Evolutionary conservation across 2,797 vertebrate species (phyloP), one percentile per base, ranked within the genome.

Genomic region (Pseudochaenichthys georgianus): DNA sequence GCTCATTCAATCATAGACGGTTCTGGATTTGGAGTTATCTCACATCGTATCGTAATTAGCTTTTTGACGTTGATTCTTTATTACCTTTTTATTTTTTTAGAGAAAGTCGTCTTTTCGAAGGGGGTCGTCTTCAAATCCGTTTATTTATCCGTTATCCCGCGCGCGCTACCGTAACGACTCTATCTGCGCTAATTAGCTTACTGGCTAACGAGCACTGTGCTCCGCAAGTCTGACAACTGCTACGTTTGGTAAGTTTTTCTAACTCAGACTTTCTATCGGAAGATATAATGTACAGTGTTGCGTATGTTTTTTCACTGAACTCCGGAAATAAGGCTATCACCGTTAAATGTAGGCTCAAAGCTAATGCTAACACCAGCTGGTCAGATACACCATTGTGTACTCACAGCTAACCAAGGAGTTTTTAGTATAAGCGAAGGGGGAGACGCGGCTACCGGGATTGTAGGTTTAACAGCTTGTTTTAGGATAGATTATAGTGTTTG

Each of bases 231-330:
- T 15, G 51, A 80, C 52, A 62, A 71, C 60, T 48, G 51, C 54
- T 70, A 70, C 85, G 80, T 79, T 87, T 92, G 93, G 94, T 94
- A 52, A 94, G 93, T 92, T 53, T 38, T 57, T 11, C 42, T 2
- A 2, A 23, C 28, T 52, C 4, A 3, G 0, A 2, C 13, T 9
- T 59, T 48, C 3, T 42, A 0, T 23, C 3, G 3, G 5, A 38
- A 10, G 6, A 38, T 38, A 38, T 38, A 0, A 38, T 38, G 34
- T 38, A n/a, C 3, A 17, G 0, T 7, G 1, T 3, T 13, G 0
- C 0, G 0, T 16, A 6, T 47, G 2, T 2, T 43, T 9, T 43
- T 11, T 54, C 11, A 8, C 1, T 7, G 1, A 10, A 58, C 11
- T 1, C 5, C 1, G 6, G 9, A 21, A 46, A 12, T 17, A 2